Percentiles rank a stretch among this genome's conserved stretches.
Evolutionary conservation across 2,113 vertebrate genomes (phyloP).

Genomic region (Jacana jacana): DNA sequence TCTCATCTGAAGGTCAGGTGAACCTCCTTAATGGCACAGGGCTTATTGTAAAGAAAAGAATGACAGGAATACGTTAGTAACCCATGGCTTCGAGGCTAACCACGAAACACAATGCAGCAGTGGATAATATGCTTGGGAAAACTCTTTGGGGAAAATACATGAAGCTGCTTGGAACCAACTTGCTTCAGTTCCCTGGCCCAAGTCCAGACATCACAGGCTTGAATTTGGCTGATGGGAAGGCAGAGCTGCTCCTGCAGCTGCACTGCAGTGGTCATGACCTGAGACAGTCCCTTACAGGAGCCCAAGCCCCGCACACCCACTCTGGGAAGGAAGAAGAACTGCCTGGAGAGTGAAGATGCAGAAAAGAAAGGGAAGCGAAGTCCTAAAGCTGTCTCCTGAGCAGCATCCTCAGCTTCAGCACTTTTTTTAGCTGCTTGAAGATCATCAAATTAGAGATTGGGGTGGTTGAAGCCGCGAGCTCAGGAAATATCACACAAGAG

Average conservation of each 20-base stretch:
- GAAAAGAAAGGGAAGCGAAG: background rate
- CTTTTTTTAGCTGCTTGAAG: background rate
- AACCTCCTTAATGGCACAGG: slow-evolving; percentile 34
- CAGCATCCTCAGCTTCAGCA: background rate
- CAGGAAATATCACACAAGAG: background rate
- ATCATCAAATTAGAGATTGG: background rate
- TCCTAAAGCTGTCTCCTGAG: background rate
- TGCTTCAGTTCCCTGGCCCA: slow-evolving; percentile 29
- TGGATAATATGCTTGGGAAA: slow-evolving; percentile 56
- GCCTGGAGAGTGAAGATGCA: background rate
- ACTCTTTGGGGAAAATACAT: slow-evolving; percentile 37
- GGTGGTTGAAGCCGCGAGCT: background rate
- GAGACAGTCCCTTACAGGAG: background rate
- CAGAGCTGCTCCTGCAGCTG: background rate
- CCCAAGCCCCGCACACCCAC: background rate
- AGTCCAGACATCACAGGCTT: background rate
- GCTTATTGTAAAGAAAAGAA: slow-evolving; percentile 27
- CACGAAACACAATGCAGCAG: slow-evolving; percentile 48
- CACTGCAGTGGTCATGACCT: background rate
- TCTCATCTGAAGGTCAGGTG: slow-evolving; percentile 35
- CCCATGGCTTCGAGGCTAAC: slow-evolving; percentile 48
- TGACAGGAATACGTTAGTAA: slow-evolving; percentile 23
- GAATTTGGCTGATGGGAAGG: background rate
- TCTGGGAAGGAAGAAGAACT: background rate
- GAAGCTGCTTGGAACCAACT: slow-evolving; percentile 40